Evolutionary conservation across 2,888 invertebrate genomes (phyloP).

Genomic region (Pollenia amentaria): DNA sequence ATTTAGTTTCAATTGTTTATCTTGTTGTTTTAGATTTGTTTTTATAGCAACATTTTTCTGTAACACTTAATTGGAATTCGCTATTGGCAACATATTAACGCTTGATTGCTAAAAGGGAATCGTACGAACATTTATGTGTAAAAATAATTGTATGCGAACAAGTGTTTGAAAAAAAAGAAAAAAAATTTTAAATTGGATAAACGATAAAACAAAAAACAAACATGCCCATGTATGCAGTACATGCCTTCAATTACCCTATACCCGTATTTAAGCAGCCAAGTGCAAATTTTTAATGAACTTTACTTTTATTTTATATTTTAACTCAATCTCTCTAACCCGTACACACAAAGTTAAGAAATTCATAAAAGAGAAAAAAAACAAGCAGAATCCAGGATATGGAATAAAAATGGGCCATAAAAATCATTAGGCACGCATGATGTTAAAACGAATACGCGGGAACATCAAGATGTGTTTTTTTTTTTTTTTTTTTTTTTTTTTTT

Average conservation of each 20-base stretch:
- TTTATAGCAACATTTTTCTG: not conserved
- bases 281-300: constrained; percentile 62
- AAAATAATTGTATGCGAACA: not conserved
- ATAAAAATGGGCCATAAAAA: too few relatives aligned
- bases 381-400: too few relatives aligned
- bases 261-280: constrained; percentile 48
- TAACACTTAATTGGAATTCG: constrained; percentile 57
- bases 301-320: constrained; percentile 8
- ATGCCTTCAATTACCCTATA: not conserved
- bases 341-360: not conserved
- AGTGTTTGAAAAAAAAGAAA: not conserved
- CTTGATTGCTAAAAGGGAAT: constrained; percentile 53
- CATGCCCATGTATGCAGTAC: constrained; percentile 1
- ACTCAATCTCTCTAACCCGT: not conserved
- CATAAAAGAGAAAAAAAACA: not conserved
- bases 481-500: too few relatives aligned
- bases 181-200: not conserved
- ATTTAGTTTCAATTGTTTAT: not conserved
- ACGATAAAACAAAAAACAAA: not conserved
- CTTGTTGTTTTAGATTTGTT: not conserved
- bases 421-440: too few relatives aligned
- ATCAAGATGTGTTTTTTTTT: too few relatives aligned
- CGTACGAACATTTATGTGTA: not conserved
- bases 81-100: constrained; percentile 62
- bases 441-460: too few relatives aligned